phyloP scores from a whole-genome alignment of 1,140 invertebrate genomes.

The Leucophenga varia region DNA sequence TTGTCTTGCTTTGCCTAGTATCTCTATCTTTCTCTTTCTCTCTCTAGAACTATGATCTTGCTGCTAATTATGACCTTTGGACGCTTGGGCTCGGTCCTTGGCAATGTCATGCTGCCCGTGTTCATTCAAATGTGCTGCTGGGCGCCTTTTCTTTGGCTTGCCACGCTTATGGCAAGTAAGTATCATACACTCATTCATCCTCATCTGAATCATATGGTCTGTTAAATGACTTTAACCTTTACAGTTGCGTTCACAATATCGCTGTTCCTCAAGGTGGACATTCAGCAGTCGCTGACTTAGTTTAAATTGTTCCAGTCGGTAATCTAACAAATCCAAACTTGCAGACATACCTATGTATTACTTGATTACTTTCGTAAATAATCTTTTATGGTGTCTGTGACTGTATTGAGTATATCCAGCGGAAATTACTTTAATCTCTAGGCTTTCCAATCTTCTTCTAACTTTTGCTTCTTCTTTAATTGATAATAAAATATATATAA shows the following conservation, averaged over 20 bases:
- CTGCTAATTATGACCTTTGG: conserved; percentile 41
- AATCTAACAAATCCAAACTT: too few relatives aligned
- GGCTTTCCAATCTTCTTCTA: too few relatives aligned
- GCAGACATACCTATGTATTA: too few relatives aligned
- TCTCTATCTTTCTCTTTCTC: not conserved
- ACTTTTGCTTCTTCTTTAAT: too few relatives aligned
- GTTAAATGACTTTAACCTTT: not conserved
- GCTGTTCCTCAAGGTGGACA: conserved; percentile 30
- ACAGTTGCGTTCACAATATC: conserved; percentile 35
- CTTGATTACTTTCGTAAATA: conserved; percentile 1
- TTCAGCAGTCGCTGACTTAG: conserved; percentile 26
- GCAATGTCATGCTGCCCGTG: conserved; percentile 29
- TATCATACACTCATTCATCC: not conserved
- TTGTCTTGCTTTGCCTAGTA: not conserved
- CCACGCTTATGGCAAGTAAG: conserved; percentile 29
- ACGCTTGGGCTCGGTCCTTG: conserved; percentile 29
- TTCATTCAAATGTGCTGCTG: conserved; percentile 31
- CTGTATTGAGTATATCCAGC: too few relatives aligned
- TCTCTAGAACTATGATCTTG: conserved; percentile 35
- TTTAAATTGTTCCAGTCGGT: too few relatives aligned
- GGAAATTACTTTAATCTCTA: not conserved
- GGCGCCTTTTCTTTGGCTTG: conserved; percentile 34
- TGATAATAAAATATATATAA: too few relatives aligned
- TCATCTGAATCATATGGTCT: not conserved
- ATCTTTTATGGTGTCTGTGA: too few relatives aligned